Evolutionary conservation across 2,797 vertebrate species (phyloP).

Genomic region (Apogon talboti): DNA sequence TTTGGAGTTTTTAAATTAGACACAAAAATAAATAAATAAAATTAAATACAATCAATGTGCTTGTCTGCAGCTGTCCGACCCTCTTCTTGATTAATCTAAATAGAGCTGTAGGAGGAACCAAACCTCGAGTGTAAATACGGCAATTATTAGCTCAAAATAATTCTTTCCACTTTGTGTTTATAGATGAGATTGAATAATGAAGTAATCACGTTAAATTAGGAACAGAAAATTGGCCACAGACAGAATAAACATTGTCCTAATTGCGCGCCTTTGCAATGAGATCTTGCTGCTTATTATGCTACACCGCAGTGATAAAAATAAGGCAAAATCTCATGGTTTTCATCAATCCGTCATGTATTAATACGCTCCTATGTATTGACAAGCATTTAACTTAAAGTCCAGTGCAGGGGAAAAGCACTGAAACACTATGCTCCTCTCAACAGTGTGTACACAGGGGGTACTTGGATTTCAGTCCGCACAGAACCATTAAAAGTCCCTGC

Average conservation of each 20-base stretch:
- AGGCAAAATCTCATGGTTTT: too few relatives aligned
- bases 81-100: conserved; percentile 14
- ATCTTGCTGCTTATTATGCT: neutral
- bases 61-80: conserved; percentile 20
- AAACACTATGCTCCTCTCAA: too few relatives aligned
- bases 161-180: neutral
- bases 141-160: conserved; percentile 1
- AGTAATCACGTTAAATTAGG: neutral
- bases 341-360: too few relatives aligned
- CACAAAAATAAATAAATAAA: neutral
- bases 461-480: too few relatives aligned
- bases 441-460: too few relatives aligned
- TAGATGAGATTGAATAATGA: neutral
- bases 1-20: neutral
- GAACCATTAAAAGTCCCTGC: neutral
- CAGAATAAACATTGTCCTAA: conserved; percentile 19
- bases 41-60: neutral
- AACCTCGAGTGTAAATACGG: conserved; percentile 6
- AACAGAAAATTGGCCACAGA: neutral
- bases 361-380: too few relatives aligned
- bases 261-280: neutral
- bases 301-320: neutral
- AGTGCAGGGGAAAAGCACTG: too few relatives aligned
- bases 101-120: neutral
- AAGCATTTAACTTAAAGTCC: too few relatives aligned